phyloP scores from a whole-genome alignment of 2,888 invertebrate species.

The Agonopterix heracliana region DNA sequence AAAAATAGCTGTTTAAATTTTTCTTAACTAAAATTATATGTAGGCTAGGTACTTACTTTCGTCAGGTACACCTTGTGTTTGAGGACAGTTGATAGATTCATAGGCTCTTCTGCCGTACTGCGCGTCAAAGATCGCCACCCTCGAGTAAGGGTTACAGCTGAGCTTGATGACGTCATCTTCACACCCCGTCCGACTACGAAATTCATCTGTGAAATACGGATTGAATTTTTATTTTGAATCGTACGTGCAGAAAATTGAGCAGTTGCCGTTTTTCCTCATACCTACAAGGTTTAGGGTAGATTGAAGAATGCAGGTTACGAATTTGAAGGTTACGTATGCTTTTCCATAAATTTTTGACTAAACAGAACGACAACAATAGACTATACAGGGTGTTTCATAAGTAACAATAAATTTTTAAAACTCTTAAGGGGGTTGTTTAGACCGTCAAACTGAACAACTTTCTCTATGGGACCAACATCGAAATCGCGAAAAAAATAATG shows the following conservation, averaged over 20 bases:
- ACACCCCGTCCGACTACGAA: slow-evolving; percentile 91
- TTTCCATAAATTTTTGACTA: too few species aligned
- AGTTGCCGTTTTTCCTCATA: neutral
- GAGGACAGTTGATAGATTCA: slow-evolving; percentile 86
- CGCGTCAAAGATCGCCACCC: slow-evolving; percentile 93
- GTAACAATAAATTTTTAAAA: too few species aligned
- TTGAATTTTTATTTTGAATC: neutral
- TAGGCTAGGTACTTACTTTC: slow-evolving; percentile 80
- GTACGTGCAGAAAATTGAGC: neutral
- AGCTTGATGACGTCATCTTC: slow-evolving; percentile 89
- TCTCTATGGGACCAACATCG: too few species aligned
- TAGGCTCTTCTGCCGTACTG: slow-evolving; percentile 89
- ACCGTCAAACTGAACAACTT: too few species aligned
- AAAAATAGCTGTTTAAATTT: too few species aligned
- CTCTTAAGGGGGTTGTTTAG: too few species aligned
- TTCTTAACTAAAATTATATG: too few species aligned
- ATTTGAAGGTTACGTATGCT: neutral
- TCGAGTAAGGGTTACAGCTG: slow-evolving; percentile 86
- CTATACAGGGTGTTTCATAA: too few species aligned
- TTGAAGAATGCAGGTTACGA: neutral
- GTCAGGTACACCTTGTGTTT: slow-evolving; percentile 85
- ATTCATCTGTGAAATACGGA: slow-evolving; percentile 81
- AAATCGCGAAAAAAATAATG: too few species aligned
- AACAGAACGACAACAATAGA: too few species aligned
- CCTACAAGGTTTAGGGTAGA: neutral